These are phyloP conservation scores for Sminthurinus signatus DNA, from an alignment of 1,140 invertebrate genomes.

Conservation along the genomic window DNA sequence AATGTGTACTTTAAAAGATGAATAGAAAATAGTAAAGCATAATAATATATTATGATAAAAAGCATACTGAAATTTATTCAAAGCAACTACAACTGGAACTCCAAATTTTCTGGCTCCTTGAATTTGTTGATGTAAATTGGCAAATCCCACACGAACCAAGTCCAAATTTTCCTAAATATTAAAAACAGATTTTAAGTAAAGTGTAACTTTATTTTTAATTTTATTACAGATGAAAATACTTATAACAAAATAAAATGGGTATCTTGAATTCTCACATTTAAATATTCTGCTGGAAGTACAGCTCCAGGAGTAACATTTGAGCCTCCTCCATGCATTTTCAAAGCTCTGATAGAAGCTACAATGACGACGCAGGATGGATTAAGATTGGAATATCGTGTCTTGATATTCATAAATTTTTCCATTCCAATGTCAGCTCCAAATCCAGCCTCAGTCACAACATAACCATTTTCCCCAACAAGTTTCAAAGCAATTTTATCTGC, in stretches of 20 bases:
- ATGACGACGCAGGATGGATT: slow-evolving; percentile 86
- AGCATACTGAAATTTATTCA: slow-evolving; percentile 79
- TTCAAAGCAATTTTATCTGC: slow-evolving; percentile 93
- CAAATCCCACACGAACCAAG: slow-evolving; percentile 77
- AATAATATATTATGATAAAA: too few relatives aligned
- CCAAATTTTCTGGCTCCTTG: slow-evolving; percentile 84
- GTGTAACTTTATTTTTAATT: neutral
- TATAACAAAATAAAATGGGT: neutral
- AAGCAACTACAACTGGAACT: slow-evolving; percentile 89
- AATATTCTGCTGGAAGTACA: slow-evolving; percentile 76
- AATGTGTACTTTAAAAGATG: too few relatives aligned
- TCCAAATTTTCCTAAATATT: slow-evolving; percentile 70
- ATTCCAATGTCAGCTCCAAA: slow-evolving; percentile 53
- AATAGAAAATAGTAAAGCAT: too few relatives aligned
- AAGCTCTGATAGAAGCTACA: slow-evolving; percentile 85
- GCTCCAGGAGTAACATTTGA: slow-evolving; percentile 76
- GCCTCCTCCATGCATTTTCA: slow-evolving; percentile 67
- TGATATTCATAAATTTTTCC: slow-evolving; percentile 99
- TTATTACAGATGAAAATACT: too few relatives aligned
- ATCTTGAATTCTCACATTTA: slow-evolving; percentile 47
- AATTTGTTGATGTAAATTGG: slow-evolving; percentile 91
- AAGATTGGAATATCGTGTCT: slow-evolving; percentile 83
- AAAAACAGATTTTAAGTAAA: slow-evolving; percentile 22
- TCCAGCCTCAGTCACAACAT: slow-evolving; percentile 79
- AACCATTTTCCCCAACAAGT: slow-evolving; percentile 84